Base-by-base conservation (phyloP, 2,113 vertebrate species). In the Gulo gulo region DNA sequence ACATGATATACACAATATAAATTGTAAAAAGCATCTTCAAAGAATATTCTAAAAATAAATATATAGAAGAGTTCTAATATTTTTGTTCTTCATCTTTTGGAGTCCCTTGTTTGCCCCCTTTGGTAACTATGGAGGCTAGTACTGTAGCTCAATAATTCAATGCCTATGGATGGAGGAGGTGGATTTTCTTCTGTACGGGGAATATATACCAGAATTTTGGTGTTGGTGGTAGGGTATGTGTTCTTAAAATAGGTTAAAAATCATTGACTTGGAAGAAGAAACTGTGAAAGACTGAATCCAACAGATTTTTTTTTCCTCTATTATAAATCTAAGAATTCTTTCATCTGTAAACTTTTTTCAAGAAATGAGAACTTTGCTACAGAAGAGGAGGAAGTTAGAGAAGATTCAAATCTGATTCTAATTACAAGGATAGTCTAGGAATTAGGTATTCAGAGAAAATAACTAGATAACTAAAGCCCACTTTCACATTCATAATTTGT, bases 401-500 rank as follows among this genome's bases (percentile, higher is more conserved):
- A 78, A 55, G 23, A 69, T 36, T 69, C 67, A 69, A 69, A 69
- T 78, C 7, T 90, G 24, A 47, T 82, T 83, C 14, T 6, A 63
- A 50, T 34, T 71, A 31, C 31, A 61, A n/a, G 20, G 12, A 55
- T 4, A 73, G 1, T 55, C 36, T 85, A 63, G 10, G 29, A 81
- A 59, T 29, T 78, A 61, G 23, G 6, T 42, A 36, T 9, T 36
- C 47, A 86, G 11, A 94, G 16, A 88, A 79, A 88, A 55, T 29
- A 6, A 8, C 34, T 76, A 83, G 78, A 59, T 80, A 85, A 69
- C 20, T 93, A 52, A 88, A 80, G 18, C 6, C 5, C 42, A 76
- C 39, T 82, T 94, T 88, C 29, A 91, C 16, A 52, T 24, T 91
- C 82, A 29, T 69, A 76, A 47, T 82, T 91, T 79, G 9, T 76